Evolutionary conservation across 2,888 invertebrate genomes (phyloP).

Genomic region (Acleris emargana): DNA sequence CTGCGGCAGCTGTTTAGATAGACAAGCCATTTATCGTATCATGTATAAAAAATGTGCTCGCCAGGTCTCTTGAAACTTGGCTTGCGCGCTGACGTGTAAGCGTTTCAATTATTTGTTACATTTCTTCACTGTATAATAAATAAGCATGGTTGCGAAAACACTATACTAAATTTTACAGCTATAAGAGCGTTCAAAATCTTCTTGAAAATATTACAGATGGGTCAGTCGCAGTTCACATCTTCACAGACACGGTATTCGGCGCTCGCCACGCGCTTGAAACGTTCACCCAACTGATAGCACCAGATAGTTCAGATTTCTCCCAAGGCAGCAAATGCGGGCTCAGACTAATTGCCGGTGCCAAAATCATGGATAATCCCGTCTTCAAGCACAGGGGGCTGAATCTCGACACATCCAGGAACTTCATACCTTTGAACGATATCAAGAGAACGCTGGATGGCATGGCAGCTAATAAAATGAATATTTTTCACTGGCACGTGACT

Average conservation of each 20-base stretch:
- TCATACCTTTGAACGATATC: constrained; percentile 87
- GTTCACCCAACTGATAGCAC: constrained; percentile 86
- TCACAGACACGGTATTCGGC: constrained; percentile 87
- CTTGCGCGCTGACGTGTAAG: no score
- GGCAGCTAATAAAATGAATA: constrained; percentile 94
- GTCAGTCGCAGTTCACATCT: constrained; percentile 80
- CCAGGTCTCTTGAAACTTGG: no score
- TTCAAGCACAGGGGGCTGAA: constrained; percentile 94
- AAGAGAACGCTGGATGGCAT: constrained; percentile 91
- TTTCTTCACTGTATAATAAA: no score
- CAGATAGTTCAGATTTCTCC: constrained; percentile 57
- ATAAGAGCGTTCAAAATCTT: neutral
- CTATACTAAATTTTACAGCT: no score
- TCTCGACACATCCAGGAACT: constrained; percentile 95
- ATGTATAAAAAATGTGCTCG: no score
- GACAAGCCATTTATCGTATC: no score
- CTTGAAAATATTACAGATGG: constrained; percentile 58
- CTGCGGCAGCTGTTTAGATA: no score
- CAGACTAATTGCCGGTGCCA: constrained; percentile 84
- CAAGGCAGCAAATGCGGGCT: constrained; percentile 74
- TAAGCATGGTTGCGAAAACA: no score
- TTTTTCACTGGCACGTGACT: constrained; percentile 96
- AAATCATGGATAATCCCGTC: constrained; percentile 90
- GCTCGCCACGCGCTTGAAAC: constrained; percentile 91
- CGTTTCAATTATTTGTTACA: no score